Base-by-base conservation (phyloP, 2,113 vertebrate genomes). In the Argyrosomus japonicus region DNA sequence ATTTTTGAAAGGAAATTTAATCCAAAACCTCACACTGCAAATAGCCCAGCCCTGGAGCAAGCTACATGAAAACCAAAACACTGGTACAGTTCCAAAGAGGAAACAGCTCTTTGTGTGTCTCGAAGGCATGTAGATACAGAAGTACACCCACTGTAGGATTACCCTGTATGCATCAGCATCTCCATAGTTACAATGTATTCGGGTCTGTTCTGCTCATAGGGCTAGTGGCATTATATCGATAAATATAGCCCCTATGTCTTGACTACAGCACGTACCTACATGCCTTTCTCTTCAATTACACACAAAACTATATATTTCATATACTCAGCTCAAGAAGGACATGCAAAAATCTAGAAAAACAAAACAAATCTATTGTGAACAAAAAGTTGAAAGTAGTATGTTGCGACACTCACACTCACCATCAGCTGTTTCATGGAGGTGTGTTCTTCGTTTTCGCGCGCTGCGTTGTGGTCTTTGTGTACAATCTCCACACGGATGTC, bases 401-500 rank as follows among this genome's bases (percentile, higher is more conserved):
- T 47, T n/a, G 77, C 13, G 92, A 92, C 92, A 92, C 93, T 91
- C 93, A 93, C 89, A 93, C 97, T 97, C 90, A 99, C 98, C 98
- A 99, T 99, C 87, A 99, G 95, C 88, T 99, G 98, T 94, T 99
- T 99, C 95, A 99, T 99, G 82, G 96, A 95, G 5, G 97, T 92
- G 87, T 99, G 98, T 10, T 99, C 98, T 79, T 99, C 98, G 0
- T 95, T 94, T 61, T 99, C 98, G 36, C 97, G 92, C 4, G 96
- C 96, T 0, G 97, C 94, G 13, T 97, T 95, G 1, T 98, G 97
- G 87, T 99, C 98, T 90, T 99, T 99, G 95, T 99, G 98, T 0
- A 99, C 98, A 10, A 99, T 99, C 93, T 99, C 98, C 72, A 99
- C 98, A 0, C 98, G 97, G 90, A 99, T 99, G n/a, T 99, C 98